Evolutionary conservation across 2,888 invertebrate genomes (phyloP), one percentile per base, ranked within the genome.

Genomic region (Chelonus formosanus): DNA sequence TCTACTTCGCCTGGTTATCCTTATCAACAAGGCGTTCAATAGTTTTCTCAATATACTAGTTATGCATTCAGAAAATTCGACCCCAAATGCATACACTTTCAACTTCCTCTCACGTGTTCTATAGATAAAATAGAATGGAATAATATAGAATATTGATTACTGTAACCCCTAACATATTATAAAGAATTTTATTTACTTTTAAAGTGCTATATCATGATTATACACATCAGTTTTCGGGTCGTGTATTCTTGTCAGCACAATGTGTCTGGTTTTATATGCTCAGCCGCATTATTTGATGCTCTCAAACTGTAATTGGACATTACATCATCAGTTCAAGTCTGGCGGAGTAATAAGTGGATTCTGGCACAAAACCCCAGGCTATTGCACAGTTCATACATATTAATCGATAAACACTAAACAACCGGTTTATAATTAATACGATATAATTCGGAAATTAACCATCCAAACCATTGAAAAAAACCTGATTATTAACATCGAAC

Each of bases 301-400:
- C 32, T 52, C 5, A 52, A 32, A 32, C 32, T 20, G 32, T 52
- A 52, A 52, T 52, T 52, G 52, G 32, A 52, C 52, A 52, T 52
- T 52, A 52, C 34, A 20, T 52, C 52, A 52, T 52, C 34, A 52
- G 32, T 7, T 40, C 40, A 6, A 6, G 40, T 52, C 31, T 32
- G 34, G 52, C 52, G 52, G 4, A 7, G 31, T 52, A 52, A 52
- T 52, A 52, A 52, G 10, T 52, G 32, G 52, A 20, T 7, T 10
- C 31, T 31, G 4, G 52, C 52, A 52, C 32, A 52, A 32, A 52
- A 32, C 52, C 31, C 52, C 52, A 31, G 52, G 52, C 34, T 10
- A 47, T 10, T 44, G 44, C 44, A 8, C 44, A 7, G 20, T 20
- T 20, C 20, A 20, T 20, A 20, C 20, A 32, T 52, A 32, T 20